Evolutionary conservation across 2,797 vertebrate genomes (phyloP).

Genomic region (Syngnathus acus): DNA sequence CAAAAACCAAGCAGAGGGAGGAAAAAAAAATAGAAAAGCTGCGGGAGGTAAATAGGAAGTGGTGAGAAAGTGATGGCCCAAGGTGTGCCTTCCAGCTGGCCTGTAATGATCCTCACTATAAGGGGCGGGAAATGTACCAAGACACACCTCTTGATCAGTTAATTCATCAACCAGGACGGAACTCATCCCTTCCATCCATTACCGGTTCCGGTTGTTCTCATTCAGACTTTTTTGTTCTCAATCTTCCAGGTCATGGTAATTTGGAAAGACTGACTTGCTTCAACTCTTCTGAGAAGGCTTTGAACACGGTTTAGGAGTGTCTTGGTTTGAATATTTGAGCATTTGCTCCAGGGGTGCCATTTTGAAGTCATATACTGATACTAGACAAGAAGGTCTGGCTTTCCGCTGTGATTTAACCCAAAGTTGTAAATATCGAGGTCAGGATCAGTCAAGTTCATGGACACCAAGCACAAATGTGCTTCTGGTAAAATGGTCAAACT

Average conservation of each 20-base stretch:
- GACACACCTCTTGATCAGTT: not conserved
- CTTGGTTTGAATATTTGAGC: too few species aligned
- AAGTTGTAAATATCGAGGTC: too few species aligned
- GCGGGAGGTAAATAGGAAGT: slow-evolving; percentile 44
- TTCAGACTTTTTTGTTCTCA: not conserved
- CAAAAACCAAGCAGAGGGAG: slow-evolving; percentile 28
- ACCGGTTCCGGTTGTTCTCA: not conserved
- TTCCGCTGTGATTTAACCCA: too few species aligned
- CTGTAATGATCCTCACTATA: not conserved
- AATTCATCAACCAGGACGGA: not conserved
- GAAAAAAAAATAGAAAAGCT: slow-evolving; percentile 15
- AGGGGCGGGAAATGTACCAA: not conserved
- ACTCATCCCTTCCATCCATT: not conserved
- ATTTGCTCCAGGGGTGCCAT: too few species aligned
- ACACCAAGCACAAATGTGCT: too few species aligned
- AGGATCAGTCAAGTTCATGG: too few species aligned
- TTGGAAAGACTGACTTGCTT: too few species aligned
- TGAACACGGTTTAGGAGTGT: not conserved
- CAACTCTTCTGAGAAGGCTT: too few species aligned
- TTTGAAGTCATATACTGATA: too few species aligned
- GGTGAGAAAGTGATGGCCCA: slow-evolving; percentile 37
- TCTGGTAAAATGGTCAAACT: too few species aligned
- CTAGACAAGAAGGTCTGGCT: too few species aligned
- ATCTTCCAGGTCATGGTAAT: too few species aligned
- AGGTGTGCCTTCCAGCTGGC: slow-evolving; percentile 17